Base-by-base conservation (phyloP, 1,140 invertebrate species). In the Oscheius sp. region DNA sequence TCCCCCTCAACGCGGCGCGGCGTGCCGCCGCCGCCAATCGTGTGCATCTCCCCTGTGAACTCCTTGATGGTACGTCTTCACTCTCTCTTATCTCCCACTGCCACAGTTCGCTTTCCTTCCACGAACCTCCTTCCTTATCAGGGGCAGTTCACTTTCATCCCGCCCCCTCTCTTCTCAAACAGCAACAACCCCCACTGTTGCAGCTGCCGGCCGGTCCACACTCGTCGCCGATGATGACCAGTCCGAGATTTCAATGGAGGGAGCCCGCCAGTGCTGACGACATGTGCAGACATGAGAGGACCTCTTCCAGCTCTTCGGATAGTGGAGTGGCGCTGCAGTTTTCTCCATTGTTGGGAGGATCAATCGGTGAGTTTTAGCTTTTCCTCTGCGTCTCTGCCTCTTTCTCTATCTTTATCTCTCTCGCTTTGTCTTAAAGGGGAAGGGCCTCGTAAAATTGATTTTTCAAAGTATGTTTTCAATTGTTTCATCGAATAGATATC, bases 81-180 rank as follows among this genome's bases (percentile, higher is more conserved):
- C 38, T 42, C 49, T 26, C 49, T 23, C 49, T 55, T 55, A 55
- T 55, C 49, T 7, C 4, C 49, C 49, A 20, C 4, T 15, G 49
- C 15, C 49, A 23, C 49, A 23, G 7, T 55, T 55, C 49, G 23
- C 49, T 55, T 55, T 55, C 49, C 49, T 55, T 55, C 49, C 49
- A 55, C 49, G 49, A 55, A 55, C 49, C 49, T 55, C 49, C 7
- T 4, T 26, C 28, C 7, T 7, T 55, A 7, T 55, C 49, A 7
- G 49, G 7, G 7, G 49, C 7, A 13, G 7, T 23, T 55, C 49
- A 7, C 49, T 55, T 55, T 55, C 49, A 23, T 23, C 49, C 23
- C 7, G 7, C 38, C 38, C 38, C 7, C 7, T 26, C 28, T 55
- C 4, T 55, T 23, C 28, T 15, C 49, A 42, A 42, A 42, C 38